These are phyloP conservation scores for Parochlus steinenii DNA, from an alignment of 2,888 invertebrate genomes.

Conservation along the genomic window DNA sequence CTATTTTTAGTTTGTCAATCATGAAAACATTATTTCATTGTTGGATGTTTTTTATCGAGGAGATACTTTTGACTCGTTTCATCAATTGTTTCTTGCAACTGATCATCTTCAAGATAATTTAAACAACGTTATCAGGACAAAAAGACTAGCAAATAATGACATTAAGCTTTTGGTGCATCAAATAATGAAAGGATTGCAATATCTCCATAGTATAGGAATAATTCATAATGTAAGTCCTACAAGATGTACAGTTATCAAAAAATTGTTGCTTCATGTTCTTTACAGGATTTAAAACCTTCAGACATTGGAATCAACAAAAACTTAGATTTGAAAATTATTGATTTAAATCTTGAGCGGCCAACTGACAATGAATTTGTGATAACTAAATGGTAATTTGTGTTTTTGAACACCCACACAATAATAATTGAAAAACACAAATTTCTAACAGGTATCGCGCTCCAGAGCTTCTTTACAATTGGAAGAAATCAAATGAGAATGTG, in stretches of 20 bases:
- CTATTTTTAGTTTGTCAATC: slow-evolving; percentile 5
- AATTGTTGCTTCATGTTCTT: too few species aligned
- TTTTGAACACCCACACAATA: background rate
- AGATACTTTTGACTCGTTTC: too few species aligned
- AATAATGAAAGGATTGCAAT: slow-evolving; percentile 7
- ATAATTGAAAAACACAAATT: background rate
- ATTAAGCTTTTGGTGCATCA: slow-evolving; percentile 9
- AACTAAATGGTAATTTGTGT: slow-evolving; percentile 5
- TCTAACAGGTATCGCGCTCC: slow-evolving; percentile 10
- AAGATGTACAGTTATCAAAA: too few species aligned
- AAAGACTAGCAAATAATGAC: slow-evolving; percentile 10
- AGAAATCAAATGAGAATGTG: slow-evolving; percentile 6
- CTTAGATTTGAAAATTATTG: slow-evolving; percentile 10
- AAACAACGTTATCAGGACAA: slow-evolving; percentile 10
- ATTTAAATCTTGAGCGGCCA: slow-evolving; percentile 8
- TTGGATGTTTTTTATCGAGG: slow-evolving; percentile 5
- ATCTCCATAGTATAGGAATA: too few species aligned
- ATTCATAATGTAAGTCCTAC: too few species aligned
- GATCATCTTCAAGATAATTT: slow-evolving; percentile 11
- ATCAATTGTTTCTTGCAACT: slow-evolving; percentile 7
- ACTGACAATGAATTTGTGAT: slow-evolving; percentile 10
- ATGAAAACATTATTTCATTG: slow-evolving; percentile 6
- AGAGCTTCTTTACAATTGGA: slow-evolving; percentile 9
- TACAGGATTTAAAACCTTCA: slow-evolving; percentile 9
- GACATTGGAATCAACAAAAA: slow-evolving; percentile 11